Evolutionary conservation across 2,113 vertebrate genomes (phyloP).

Genomic region (Solenodon paradoxus): DNA sequence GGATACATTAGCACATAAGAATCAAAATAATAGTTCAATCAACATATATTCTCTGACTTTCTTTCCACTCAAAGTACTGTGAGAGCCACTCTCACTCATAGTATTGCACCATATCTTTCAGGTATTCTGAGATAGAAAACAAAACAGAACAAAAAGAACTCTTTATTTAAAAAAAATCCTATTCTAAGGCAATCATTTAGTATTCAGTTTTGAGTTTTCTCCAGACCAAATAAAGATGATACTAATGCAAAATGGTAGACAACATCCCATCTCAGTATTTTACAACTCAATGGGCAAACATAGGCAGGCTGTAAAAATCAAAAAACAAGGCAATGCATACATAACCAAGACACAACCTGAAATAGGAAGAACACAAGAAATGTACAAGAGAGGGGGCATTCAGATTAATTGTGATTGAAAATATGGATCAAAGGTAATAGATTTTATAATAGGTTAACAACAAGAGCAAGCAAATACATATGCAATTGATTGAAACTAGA

Average conservation of each 20-base stretch:
- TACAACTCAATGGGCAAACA: background rate
- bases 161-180: background rate
- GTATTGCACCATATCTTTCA: background rate
- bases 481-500: background rate
- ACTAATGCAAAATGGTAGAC: background rate
- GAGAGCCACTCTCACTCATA: background rate
- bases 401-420: background rate
- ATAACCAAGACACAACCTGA: background rate
- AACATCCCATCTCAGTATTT: background rate
- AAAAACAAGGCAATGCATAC: background rate
- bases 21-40: background rate
- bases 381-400: background rate
- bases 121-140: background rate
- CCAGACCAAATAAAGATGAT: background rate
- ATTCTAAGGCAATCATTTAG: background rate
- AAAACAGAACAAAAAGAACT: background rate
- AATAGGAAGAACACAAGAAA: background rate
- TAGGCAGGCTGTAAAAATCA: accelerated
- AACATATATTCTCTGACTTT: background rate
- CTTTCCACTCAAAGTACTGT: background rate
- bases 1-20: no score
- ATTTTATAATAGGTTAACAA: background rate
- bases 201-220: background rate
- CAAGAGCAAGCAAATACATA: background rate
- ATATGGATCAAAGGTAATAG: background rate